A percentile compares a stretch with the other conserved stretches of the same genome.
phyloP scores from a whole-genome alignment of 2,113 vertebrate species.

The Bothrops jararaca region DNA sequence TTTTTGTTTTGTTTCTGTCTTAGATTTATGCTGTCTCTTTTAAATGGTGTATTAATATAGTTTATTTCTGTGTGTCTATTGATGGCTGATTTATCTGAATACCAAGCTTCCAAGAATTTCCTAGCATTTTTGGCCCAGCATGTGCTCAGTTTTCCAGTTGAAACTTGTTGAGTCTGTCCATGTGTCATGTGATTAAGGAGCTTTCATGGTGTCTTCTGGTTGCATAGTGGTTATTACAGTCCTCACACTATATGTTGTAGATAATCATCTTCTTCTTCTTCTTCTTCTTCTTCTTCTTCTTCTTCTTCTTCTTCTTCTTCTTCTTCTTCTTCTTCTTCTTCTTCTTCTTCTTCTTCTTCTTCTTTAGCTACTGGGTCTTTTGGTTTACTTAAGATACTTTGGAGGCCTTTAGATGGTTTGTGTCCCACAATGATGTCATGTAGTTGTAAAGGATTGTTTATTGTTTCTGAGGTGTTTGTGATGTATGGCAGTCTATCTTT shows the following conservation, averaged over 20 bases:
- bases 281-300: neutral
- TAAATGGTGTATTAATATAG: neutral
- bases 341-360: too few species aligned
- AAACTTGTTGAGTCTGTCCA: neutral
- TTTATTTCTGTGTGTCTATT: neutral
- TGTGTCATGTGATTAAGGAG: neutral
- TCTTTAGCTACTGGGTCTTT: neutral
- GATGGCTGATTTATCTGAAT: neutral
- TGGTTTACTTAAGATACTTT: neutral
- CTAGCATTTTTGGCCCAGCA: neutral
- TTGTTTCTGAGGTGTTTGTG: neutral
- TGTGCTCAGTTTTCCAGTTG: neutral
- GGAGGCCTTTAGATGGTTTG: neutral
- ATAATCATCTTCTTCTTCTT: neutral
- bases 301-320: too few species aligned
- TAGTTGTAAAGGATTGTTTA: neutral
- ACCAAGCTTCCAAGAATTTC: neutral
- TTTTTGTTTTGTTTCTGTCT: neutral
- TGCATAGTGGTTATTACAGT: neutral
- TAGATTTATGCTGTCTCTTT: neutral
- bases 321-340: too few species aligned
- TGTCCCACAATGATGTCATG: neutral
- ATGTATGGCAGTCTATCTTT: neutral
- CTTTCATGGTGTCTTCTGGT: neutral
- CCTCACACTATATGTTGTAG: neutral